These are phyloP conservation scores for Delphinapterus leucas DNA, from an alignment of 2,113 vertebrate genomes.

Conservation along the genomic window DNA sequence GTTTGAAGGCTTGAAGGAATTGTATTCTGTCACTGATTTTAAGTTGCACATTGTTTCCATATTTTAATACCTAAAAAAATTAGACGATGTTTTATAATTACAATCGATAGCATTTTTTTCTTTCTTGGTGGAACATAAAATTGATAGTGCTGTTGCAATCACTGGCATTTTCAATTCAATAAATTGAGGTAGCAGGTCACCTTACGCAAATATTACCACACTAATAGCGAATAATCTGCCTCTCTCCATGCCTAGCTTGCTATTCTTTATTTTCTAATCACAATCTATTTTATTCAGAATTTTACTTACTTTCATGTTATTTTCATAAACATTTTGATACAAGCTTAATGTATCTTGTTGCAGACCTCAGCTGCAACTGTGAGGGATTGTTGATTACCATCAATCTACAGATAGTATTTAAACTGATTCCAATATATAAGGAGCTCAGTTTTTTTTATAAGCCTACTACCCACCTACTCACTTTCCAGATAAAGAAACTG, in stretches of 20 bases:
- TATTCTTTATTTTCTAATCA: background rate
- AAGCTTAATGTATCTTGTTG: background rate
- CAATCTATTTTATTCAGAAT: background rate
- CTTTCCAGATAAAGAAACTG: background rate
- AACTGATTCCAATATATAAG: slow-evolving; percentile 43
- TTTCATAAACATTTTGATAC: background rate
- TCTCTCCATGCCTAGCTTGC: background rate
- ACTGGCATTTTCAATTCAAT: background rate
- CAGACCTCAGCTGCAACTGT: background rate
- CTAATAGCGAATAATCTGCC: background rate
- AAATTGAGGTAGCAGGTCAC: background rate
- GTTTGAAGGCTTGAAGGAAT: background rate
- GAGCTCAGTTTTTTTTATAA: background rate
- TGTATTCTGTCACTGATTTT: background rate
- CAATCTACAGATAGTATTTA: slow-evolving; percentile 29
- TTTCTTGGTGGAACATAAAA: background rate
- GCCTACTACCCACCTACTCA: background rate
- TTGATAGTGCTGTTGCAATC: background rate
- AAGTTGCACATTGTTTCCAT: background rate
- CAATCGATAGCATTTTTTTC: background rate
- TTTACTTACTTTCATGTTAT: background rate
- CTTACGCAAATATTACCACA: background rate
- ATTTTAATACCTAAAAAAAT: background rate
- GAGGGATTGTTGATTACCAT: background rate
- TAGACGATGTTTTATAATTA: background rate